Percentiles rank a stretch among this genome's conserved stretches.
These are phyloP conservation scores for Rhabdophis nuchalis DNA, from an alignment of 2,797 vertebrate species.

Conservation along the genomic window DNA sequence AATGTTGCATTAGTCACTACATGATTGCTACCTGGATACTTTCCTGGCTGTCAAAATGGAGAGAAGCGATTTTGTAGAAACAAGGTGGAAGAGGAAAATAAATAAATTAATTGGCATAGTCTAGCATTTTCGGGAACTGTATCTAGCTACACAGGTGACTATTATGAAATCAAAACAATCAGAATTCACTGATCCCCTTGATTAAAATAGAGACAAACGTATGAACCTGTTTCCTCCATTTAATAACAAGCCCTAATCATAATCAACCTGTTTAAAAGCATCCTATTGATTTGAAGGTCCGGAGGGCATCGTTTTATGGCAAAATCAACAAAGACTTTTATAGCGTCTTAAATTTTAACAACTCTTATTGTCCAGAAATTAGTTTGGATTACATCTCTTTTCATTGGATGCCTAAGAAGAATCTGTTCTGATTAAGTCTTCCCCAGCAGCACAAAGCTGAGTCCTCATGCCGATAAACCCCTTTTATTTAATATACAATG, in stretches of 20 bases:
- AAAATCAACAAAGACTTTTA: background rate
- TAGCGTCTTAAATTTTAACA: background rate
- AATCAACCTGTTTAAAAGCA: background rate
- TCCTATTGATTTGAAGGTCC: background rate
- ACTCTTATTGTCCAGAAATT: background rate
- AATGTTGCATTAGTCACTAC: background rate
- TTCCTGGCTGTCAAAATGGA: background rate
- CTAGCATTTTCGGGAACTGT: background rate
- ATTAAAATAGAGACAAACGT: background rate
- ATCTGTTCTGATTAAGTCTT: background rate
- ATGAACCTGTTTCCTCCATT: background rate
- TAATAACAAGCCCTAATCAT: background rate
- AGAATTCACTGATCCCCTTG: background rate
- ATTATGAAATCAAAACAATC: background rate
- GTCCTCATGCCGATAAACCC: too few relatives aligned
- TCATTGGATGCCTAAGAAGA: background rate
- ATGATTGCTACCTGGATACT: background rate
- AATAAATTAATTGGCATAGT: background rate
- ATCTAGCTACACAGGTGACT: background rate
- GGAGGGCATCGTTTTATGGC: background rate
- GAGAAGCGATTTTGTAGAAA: background rate
- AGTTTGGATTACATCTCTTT: background rate
- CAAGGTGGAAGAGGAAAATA: background rate
- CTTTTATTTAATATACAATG: too few relatives aligned
- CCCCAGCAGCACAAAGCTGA: too few relatives aligned